Conservation (phyloP, 2,888 invertebrate genomes). For the Chalcis sispes region DNA sequence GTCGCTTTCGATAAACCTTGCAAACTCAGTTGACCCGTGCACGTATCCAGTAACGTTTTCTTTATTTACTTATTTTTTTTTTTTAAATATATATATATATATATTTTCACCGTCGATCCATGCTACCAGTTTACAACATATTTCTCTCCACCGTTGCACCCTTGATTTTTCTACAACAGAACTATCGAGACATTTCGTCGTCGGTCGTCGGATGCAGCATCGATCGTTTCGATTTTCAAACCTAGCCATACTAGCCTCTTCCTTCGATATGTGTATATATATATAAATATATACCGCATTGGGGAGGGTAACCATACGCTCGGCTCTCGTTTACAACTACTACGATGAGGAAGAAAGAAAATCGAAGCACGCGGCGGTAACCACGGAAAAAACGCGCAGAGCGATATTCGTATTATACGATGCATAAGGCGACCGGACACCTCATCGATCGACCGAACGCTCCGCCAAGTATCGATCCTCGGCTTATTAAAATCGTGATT, state of each 20-base stretch:
- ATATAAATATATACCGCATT: too few relatives aligned
- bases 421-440: not conserved
- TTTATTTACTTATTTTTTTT: not conserved
- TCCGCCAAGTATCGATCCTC: not conserved
- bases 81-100: too few relatives aligned
- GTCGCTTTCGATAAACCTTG: not conserved
- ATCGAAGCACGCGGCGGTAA: not conserved
- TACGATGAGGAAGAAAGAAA: not conserved
- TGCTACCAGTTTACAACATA: too few relatives aligned
- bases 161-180: too few relatives aligned
- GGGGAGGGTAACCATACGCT: too few relatives aligned
- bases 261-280: not conserved
- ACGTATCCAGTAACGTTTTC: not conserved
- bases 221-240: constrained; percentile 20
- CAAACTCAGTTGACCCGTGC: not conserved
- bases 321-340: not conserved
- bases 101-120: too few relatives aligned
- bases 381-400: too few relatives aligned
- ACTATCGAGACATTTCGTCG: not conserved
- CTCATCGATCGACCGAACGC: not conserved
- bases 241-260: not conserved
- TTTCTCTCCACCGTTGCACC: not conserved
- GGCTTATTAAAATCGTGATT: constrained; percentile 38
- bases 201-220: too few relatives aligned
- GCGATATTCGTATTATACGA: too few relatives aligned